Percentiles rank a stretch among this genome's conserved stretches.
These are phyloP conservation scores for Verasper variegatus DNA, from an alignment of 2,113 vertebrate genomes.

Conservation along the genomic window DNA sequence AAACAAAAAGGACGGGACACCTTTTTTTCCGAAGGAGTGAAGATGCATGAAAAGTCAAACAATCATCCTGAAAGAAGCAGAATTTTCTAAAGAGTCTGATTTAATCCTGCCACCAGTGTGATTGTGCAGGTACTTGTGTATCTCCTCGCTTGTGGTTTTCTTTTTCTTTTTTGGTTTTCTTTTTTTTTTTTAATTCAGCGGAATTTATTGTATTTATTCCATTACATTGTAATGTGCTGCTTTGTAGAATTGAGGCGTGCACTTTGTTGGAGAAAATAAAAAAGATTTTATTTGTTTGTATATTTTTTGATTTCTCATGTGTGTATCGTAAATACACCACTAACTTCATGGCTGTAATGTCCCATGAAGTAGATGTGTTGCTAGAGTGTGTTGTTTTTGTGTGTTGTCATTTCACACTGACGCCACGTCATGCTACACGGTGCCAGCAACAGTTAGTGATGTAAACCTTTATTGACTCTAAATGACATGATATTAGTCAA, in stretches of 20 bases:
- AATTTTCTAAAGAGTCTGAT: conserved; percentile 59
- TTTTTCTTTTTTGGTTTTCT: conserved; percentile 72
- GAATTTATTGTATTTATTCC: conserved; percentile 92
- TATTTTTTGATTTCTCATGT: conserved; percentile 43
- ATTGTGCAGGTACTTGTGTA: conserved; percentile 81
- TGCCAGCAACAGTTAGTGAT: conserved; percentile 38
- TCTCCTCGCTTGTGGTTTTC: conserved; percentile 65
- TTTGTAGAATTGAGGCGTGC: conserved; percentile 90
- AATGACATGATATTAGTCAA: conserved; percentile 68
- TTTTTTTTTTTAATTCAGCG: conserved; percentile 80
- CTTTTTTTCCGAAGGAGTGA: conserved; percentile 19
- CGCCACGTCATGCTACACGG: conserved; percentile 29
- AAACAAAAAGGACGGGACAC: conserved; percentile 24
- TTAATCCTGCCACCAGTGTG: conserved; percentile 72
- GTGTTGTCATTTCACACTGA: conserved; percentile 15
- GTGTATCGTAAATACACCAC: conserved; percentile 6
- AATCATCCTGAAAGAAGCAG: conserved; percentile 31
- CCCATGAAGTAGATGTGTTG: conserved; percentile 44
- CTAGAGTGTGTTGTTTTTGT: conserved; percentile 63
- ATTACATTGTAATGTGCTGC: conserved; percentile 89
- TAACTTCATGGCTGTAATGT: neutral
- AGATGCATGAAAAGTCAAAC: conserved; percentile 45
- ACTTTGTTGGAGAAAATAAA: conserved; percentile 87
- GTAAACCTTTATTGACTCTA: conserved; percentile 78
- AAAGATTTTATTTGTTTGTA: conserved; percentile 84